These are phyloP conservation scores for Macrophya annulata DNA, from an alignment of 2,888 invertebrate genomes.

Conservation along the genomic window DNA sequence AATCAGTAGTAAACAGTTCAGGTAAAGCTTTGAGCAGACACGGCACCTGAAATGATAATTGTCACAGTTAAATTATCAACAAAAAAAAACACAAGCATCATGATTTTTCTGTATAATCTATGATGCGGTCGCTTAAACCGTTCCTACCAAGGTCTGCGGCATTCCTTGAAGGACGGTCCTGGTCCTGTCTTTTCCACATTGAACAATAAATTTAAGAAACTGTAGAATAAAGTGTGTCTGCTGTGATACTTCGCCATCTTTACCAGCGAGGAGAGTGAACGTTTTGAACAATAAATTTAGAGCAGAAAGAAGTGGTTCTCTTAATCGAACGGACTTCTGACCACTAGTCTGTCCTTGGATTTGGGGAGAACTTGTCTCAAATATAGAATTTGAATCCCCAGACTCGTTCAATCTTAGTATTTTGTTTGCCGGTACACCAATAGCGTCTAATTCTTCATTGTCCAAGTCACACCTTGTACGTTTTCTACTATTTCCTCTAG, in stretches of 20 bases:
- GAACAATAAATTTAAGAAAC: constrained; percentile 88
- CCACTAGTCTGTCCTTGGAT: constrained; percentile 72
- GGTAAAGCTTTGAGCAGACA: constrained; percentile 91
- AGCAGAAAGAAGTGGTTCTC: constrained; percentile 85
- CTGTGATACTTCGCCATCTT: constrained; percentile 90
- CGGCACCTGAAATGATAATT: constrained; percentile 81
- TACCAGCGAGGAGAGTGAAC: constrained; percentile 86
- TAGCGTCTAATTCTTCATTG: constrained; percentile 83
- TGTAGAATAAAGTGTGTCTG: constrained; percentile 92
- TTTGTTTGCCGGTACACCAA: constrained; percentile 83
- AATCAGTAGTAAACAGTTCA: constrained; percentile 87
- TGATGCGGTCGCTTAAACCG: constrained; percentile 5
- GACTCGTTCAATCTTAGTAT: constrained; percentile 85
- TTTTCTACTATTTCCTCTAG: constrained; percentile 81
- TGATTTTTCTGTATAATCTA: not conserved
- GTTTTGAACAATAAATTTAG: constrained; percentile 87
- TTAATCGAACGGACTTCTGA: constrained; percentile 78
- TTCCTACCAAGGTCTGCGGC: constrained; percentile 85
- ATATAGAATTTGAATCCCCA: constrained; percentile 82
- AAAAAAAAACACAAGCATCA: not conserved
- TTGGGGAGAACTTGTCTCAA: constrained; percentile 78
- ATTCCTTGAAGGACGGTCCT: constrained; percentile 88
- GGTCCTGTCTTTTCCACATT: constrained; percentile 88
- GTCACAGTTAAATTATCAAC: not conserved
- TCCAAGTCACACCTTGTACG: constrained; percentile 82